These are phyloP conservation scores for Tragulus kanchil DNA, from an alignment of 2,113 vertebrate genomes.

Conservation along the genomic window DNA sequence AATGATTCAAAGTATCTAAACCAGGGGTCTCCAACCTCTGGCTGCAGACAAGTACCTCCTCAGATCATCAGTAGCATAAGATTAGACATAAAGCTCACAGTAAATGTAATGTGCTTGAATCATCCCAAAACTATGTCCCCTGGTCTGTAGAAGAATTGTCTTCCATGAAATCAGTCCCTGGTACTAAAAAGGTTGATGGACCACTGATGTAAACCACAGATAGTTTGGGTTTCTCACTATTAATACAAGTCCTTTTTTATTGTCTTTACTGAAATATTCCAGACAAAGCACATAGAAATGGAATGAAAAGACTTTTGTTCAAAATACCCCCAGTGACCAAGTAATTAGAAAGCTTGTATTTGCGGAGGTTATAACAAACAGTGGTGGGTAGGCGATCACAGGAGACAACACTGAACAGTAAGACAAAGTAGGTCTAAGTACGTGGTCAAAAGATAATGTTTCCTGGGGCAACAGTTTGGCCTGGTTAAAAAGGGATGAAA, in stretches of 20 bases:
- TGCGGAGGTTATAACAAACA: background rate
- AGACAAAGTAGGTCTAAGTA: background rate
- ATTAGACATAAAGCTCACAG: background rate
- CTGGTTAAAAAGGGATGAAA: background rate
- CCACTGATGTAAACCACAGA: background rate
- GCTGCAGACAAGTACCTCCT: background rate
- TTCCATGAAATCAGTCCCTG: background rate
- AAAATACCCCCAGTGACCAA: background rate
- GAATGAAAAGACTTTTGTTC: background rate
- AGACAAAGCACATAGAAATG: background rate
- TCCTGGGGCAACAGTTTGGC: background rate
- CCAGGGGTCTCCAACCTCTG: background rate
- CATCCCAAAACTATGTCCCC: background rate
- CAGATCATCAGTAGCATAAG: background rate
- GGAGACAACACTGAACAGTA: background rate
- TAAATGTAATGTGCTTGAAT: background rate
- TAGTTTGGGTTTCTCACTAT: background rate
- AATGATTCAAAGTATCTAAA: background rate
- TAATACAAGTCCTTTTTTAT: background rate
- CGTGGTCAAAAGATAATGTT: background rate
- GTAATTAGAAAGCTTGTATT: constrained; percentile 10
- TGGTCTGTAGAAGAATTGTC: background rate
- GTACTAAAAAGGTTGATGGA: background rate
- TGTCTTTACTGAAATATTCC: constrained; percentile 12
- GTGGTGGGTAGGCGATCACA: background rate